These are phyloP conservation scores for Neria commutata DNA, from an alignment of 2,888 invertebrate species.

Conservation along the genomic window DNA sequence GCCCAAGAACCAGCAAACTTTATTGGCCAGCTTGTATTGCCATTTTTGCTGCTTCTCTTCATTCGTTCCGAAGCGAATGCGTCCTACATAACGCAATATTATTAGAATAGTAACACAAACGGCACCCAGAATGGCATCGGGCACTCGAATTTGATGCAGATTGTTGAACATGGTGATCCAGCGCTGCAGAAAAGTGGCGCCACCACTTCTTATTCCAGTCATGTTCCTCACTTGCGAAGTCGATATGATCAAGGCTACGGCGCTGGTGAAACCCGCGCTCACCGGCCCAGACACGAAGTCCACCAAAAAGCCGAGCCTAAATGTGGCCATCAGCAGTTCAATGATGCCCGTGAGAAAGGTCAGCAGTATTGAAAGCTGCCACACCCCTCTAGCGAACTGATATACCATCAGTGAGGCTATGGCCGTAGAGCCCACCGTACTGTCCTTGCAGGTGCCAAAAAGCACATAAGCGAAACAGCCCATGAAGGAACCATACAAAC, in stretches of 20 bases:
- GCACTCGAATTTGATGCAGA: slow-evolving; percentile 68
- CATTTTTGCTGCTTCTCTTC: slow-evolving; percentile 59
- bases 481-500: slow-evolving; percentile 86
- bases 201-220: slow-evolving; percentile 71
- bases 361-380: slow-evolving; percentile 71
- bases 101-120: slow-evolving; percentile 75
- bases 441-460: slow-evolving; percentile 86
- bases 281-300: slow-evolving; percentile 88
- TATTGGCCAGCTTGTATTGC: slow-evolving; percentile 67
- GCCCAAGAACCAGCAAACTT: slow-evolving; percentile 73
- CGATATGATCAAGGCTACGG: slow-evolving; percentile 83
- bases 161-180: slow-evolving; percentile 73
- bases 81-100: slow-evolving; percentile 74
- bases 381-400: slow-evolving; percentile 69
- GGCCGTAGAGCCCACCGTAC: slow-evolving; percentile 89
- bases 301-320: slow-evolving; percentile 81
- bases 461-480: slow-evolving; percentile 86
- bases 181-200: slow-evolving; percentile 75
- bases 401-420: slow-evolving; percentile 83
- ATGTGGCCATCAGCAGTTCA: slow-evolving; percentile 76
- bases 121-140: slow-evolving; percentile 76
- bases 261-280: slow-evolving; percentile 85
- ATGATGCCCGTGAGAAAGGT: slow-evolving; percentile 75
- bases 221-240: slow-evolving; percentile 83
- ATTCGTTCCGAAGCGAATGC: slow-evolving; percentile 67